These are phyloP conservation scores for Fistularia tabacaria DNA, from an alignment of 2,797 vertebrate genomes.

Conservation along the genomic window DNA sequence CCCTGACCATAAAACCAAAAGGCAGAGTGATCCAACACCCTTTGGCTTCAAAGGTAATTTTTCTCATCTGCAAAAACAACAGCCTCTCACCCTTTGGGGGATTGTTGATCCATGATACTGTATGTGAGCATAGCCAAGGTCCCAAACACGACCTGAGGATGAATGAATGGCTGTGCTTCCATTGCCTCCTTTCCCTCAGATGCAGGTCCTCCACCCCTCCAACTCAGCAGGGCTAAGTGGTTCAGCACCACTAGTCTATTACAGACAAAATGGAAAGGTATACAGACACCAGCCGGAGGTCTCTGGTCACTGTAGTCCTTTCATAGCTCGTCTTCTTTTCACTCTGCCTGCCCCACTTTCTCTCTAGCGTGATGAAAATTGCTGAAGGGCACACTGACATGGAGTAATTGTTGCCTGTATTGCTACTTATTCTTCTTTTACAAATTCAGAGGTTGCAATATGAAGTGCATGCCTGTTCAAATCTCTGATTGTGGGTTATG, in stretches of 20 bases:
- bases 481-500: too few relatives aligned
- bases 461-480: too few relatives aligned
- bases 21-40: slow-evolving; percentile 95
- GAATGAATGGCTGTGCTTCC: slow-evolving; percentile 31
- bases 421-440: too few relatives aligned
- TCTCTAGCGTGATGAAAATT: too few relatives aligned
- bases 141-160: slow-evolving; percentile 7
- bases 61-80: too few relatives aligned
- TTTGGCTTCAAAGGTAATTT: slow-evolving; percentile 90
- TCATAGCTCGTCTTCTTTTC: not conserved
- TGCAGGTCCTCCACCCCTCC: slow-evolving; percentile 67
- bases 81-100: too few relatives aligned
- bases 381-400: not conserved
- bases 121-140: slow-evolving; percentile 1
- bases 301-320: slow-evolving; percentile 9
- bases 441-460: too few relatives aligned
- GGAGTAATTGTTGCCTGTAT: slow-evolving; percentile 10
- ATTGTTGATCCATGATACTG: not conserved
- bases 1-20: slow-evolving; percentile 94
- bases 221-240: slow-evolving; percentile 75
- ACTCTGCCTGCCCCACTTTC: not conserved
- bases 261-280: slow-evolving; percentile 79
- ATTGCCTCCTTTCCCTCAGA: slow-evolving; percentile 71
- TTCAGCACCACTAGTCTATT: slow-evolving; percentile 80
- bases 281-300: slow-evolving; percentile 21